Percentiles rank a stretch among this genome's conserved stretches.
These are phyloP conservation scores for Agrochola litura DNA, from an alignment of 2,888 invertebrate species.

Conservation along the genomic window DNA sequence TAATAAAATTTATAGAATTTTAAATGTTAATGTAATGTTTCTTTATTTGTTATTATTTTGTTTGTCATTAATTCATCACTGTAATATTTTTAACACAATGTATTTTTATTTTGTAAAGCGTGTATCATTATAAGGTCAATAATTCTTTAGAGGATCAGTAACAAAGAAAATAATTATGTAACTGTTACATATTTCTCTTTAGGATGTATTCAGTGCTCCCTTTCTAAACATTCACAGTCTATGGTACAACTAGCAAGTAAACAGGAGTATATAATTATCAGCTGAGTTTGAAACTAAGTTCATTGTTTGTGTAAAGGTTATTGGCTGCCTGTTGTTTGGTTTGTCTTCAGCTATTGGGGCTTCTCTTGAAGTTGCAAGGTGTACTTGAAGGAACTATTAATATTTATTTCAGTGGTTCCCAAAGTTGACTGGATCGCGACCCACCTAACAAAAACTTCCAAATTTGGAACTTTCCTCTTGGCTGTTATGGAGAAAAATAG, in stretches of 20 bases:
- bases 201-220: not conserved
- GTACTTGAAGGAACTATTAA: not conserved
- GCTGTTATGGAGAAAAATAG: no score
- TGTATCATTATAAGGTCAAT: not conserved
- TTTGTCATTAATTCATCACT: no score
- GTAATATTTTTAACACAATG: no score
- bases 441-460: no score
- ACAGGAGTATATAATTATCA: conserved; percentile 33
- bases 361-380: not conserved
- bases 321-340: conserved; percentile 26
- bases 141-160: not conserved
- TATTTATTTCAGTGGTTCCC: no score
- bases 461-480: no score
- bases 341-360: conserved; percentile 1
- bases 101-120: no score
- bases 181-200: not conserved
- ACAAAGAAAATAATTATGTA: no score
- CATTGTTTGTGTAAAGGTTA: conserved; percentile 36
- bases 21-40: no score
- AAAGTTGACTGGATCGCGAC: no score
- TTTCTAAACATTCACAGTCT: conserved; percentile 8
- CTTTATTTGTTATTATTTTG: no score
- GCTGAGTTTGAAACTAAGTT: conserved; percentile 38
- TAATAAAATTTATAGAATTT: no score
- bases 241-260: conserved; percentile 18